These are phyloP conservation scores for Pantherophis guttatus DNA, from an alignment of 2,113 vertebrate genomes.

Conservation along the genomic window DNA sequence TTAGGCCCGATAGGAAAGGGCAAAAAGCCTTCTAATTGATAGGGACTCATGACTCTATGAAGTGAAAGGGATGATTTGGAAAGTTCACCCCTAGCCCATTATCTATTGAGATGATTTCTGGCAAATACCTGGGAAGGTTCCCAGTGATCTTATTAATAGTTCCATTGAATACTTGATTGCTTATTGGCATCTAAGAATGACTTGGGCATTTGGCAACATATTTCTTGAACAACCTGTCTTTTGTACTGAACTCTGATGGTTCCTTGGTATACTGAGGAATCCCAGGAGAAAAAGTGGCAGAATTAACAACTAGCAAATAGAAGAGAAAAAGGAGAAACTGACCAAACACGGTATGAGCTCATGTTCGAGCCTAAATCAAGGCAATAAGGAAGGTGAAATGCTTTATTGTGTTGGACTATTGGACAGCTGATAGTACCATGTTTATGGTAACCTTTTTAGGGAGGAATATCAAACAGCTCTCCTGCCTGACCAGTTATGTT, in stretches of 20 bases:
- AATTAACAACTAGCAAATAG: background rate
- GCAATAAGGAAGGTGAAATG: background rate
- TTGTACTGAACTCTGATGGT: background rate
- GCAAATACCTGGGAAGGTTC: background rate
- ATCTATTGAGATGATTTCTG: background rate
- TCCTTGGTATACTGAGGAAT: background rate
- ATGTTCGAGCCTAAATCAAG: background rate
- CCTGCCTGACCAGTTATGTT: background rate
- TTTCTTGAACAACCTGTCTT: background rate
- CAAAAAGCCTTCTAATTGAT: background rate
- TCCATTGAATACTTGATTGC: background rate
- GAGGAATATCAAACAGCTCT: background rate
- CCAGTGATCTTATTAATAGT: background rate
- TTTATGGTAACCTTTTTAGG: background rate
- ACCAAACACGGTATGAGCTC: background rate
- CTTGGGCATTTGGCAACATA: background rate
- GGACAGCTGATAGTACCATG: background rate
- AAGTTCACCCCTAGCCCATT: background rate
- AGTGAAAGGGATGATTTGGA: background rate
- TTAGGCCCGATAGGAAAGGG: background rate
- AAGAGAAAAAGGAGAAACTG: background rate
- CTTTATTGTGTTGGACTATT: background rate
- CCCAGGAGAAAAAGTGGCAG: background rate
- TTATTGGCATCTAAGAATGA: background rate
- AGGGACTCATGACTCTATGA: background rate